Evolutionary conservation across 2,113 vertebrate species (phyloP).

Genomic region (Synchiropus splendidus): DNA sequence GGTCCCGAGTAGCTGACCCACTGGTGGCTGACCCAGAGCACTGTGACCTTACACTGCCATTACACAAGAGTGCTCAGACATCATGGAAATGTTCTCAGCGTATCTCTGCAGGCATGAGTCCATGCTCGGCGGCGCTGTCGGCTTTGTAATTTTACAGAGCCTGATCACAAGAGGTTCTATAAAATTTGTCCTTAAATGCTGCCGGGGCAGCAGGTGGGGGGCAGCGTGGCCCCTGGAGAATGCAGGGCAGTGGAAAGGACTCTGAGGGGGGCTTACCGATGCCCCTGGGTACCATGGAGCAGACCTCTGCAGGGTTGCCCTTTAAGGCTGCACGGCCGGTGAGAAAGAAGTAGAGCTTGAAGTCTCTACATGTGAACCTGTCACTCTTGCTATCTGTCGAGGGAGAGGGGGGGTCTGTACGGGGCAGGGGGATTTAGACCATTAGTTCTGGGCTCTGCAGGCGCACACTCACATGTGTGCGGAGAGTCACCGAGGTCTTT

Average conservation of each 20-base stretch:
- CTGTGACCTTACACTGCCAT: constrained; percentile 30
- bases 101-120: too few relatives aligned
- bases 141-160: constrained; percentile 25
- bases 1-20: constrained; percentile 1
- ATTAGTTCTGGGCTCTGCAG: constrained; percentile 65
- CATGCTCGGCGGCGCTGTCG: neutral
- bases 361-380: constrained; percentile 69
- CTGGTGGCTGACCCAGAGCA: constrained; percentile 17
- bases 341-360: constrained; percentile 48
- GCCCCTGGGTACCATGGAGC: constrained; percentile 36
- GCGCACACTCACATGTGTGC: constrained; percentile 62
- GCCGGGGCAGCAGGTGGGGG: constrained; percentile 47
- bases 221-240: constrained; percentile 34
- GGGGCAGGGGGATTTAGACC: constrained; percentile 59
- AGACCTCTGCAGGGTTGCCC: constrained; percentile 45
- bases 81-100: constrained; percentile 30
- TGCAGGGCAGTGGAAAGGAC: constrained; percentile 16
- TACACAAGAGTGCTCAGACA: constrained; percentile 21
- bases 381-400: constrained; percentile 49
- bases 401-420: constrained; percentile 23
- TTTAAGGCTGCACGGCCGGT: constrained; percentile 42
- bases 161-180: constrained; percentile 32
- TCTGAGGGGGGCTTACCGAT: constrained; percentile 31
- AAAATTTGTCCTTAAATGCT: constrained; percentile 40
- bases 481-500: constrained; percentile 70